These are phyloP conservation scores for Tragelaphus imberbis DNA, from an alignment of 2,113 vertebrate genomes.

Conservation along the genomic window DNA sequence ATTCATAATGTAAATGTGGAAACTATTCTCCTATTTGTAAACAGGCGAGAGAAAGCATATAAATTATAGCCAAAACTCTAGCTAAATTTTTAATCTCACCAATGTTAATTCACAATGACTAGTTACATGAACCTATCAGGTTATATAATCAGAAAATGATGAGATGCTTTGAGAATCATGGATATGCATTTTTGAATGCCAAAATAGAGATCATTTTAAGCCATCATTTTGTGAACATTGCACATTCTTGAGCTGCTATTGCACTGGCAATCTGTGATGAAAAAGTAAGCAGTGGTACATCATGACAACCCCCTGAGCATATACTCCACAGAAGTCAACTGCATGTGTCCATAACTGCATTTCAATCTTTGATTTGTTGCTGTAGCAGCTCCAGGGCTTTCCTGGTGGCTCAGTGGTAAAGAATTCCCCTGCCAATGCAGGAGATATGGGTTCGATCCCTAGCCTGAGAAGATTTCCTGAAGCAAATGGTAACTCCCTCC, in stretches of 20 bases:
- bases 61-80: not conserved
- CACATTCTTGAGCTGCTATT: not conserved
- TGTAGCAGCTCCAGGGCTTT: not conserved
- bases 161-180: not conserved
- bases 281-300: not conserved
- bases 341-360: not conserved
- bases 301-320: not conserved
- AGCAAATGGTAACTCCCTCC: not conserved
- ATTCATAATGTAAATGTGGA: not conserved
- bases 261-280: not conserved
- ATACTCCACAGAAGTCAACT: not conserved
- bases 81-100: not conserved
- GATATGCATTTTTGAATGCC: not conserved
- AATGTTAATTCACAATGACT: not conserved
- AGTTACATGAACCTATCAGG: not conserved
- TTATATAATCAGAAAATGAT: not conserved
- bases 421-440: not conserved
- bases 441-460: not conserved
- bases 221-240: not conserved
- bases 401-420: not conserved
- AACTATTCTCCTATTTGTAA: constrained; percentile 1
- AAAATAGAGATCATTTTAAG: not conserved
- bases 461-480: not conserved
- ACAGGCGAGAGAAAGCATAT: not conserved
- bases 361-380: not conserved